Evolutionary conservation across 2,888 invertebrate species (phyloP).

Genomic region (Xestia rhomboidea): DNA sequence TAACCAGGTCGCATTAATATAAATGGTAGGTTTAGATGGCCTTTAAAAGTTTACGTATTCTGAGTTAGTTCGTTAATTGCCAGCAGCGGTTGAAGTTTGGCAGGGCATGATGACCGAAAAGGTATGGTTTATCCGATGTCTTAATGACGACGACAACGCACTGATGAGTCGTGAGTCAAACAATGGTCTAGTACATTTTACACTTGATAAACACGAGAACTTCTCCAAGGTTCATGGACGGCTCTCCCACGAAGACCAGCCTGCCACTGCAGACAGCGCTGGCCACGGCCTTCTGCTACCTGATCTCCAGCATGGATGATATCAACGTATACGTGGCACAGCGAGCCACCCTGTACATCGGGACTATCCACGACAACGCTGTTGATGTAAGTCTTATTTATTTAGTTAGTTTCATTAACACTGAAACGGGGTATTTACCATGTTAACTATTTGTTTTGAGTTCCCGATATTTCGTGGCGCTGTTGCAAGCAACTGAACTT

Average conservation of each 20-base stretch:
- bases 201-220: neutral
- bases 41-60: neutral
- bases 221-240: constrained; percentile 94
- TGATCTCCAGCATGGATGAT: constrained; percentile 99
- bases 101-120: neutral
- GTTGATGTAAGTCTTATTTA: constrained; percentile 91
- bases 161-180: neutral
- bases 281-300: constrained; percentile 98
- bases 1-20: neutral
- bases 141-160: neutral
- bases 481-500: too few species aligned
- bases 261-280: constrained; percentile 97
- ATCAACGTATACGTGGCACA: constrained; percentile 98
- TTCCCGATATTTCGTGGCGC: too few species aligned
- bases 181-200: neutral
- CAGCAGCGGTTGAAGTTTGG: neutral
- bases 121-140: neutral
- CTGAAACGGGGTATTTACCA: neutral
- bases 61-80: neutral
- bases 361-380: constrained; percentile 97
- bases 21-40: neutral
- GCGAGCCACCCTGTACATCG: constrained; percentile 96
- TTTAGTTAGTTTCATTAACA: neutral
- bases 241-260: constrained; percentile 95
- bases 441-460: too few species aligned